A percentile compares a stretch with the other conserved stretches of the same genome.
phyloP scores from a whole-genome alignment of 2,797 vertebrate genomes.

The Alauda arvensis region DNA sequence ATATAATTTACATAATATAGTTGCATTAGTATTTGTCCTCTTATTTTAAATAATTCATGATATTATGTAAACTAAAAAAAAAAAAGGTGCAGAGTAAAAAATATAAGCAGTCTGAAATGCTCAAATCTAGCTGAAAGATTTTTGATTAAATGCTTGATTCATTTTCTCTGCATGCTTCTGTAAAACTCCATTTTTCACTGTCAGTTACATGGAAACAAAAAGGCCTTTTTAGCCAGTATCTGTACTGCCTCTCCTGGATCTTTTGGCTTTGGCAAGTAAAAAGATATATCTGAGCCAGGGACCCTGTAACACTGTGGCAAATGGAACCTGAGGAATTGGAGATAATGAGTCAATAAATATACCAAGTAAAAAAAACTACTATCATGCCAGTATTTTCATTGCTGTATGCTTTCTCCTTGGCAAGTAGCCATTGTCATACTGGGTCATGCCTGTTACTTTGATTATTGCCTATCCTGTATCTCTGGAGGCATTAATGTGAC shows the following conservation, averaged over 20 bases:
- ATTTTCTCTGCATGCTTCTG: constrained; percentile 20
- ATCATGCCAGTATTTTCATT: neutral
- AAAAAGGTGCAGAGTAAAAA: neutral
- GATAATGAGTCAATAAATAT: neutral
- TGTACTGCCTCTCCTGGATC: neutral
- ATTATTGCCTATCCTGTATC: neutral
- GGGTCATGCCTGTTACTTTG: neutral
- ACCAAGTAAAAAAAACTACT: neutral
- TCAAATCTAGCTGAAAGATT: neutral
- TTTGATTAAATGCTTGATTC: constrained; percentile 11
- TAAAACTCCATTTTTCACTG: constrained; percentile 6
- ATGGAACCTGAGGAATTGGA: neutral
- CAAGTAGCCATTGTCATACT: neutral
- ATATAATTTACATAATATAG: neutral
- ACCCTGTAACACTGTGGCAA: neutral
- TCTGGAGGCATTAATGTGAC: neutral
- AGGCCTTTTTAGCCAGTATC: neutral
- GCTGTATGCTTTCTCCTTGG: neutral
- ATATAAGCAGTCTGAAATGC: neutral
- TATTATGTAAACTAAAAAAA: neutral
- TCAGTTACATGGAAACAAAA: neutral
- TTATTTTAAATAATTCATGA: neutral
- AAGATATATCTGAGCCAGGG: neutral
- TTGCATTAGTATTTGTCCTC: neutral
- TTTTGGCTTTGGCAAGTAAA: neutral